Conservation (phyloP, 2,797 vertebrate genomes). For the Girardinus metallicus region DNA sequence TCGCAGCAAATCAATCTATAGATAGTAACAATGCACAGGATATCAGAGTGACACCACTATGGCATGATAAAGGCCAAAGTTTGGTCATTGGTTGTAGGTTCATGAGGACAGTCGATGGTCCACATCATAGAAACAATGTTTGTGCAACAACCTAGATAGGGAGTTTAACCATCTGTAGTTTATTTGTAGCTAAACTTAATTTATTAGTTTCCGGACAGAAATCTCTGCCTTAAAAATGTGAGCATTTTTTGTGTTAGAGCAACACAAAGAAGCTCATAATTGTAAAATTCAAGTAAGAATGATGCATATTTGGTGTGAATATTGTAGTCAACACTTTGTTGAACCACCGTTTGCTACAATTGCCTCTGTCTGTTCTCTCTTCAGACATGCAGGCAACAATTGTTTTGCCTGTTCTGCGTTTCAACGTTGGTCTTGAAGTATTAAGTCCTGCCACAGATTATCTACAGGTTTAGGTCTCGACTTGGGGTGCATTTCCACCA, state of each 20-base stretch:
- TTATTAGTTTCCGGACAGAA: too few species aligned
- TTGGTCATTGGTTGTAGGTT: not conserved
- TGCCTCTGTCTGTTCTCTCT: not conserved
- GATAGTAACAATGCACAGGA: not conserved
- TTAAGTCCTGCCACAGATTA: not conserved
- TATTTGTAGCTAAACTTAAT: not conserved
- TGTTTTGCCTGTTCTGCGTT: not conserved
- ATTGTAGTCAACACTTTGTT: not conserved
- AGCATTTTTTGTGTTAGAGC: not conserved
- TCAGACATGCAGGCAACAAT: not conserved
- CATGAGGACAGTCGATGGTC: not conserved
- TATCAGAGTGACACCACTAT: not conserved
- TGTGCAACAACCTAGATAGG: not conserved
- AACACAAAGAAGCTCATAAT: not conserved
- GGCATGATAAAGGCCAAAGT: not conserved
- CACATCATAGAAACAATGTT: not conserved
- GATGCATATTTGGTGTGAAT: too few species aligned
- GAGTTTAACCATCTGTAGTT: not conserved
- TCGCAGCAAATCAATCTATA: constrained; percentile 17
- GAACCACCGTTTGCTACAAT: not conserved
- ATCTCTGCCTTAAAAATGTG: too few species aligned
- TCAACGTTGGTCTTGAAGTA: not conserved
- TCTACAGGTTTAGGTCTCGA: not conserved
- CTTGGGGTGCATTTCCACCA: not conserved
- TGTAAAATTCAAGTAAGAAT: not conserved